A percentile compares a stretch with the other conserved stretches of the same genome.
Evolutionary conservation across 2,888 invertebrate genomes (phyloP).

Genomic region (Subacronicta megacephala): DNA sequence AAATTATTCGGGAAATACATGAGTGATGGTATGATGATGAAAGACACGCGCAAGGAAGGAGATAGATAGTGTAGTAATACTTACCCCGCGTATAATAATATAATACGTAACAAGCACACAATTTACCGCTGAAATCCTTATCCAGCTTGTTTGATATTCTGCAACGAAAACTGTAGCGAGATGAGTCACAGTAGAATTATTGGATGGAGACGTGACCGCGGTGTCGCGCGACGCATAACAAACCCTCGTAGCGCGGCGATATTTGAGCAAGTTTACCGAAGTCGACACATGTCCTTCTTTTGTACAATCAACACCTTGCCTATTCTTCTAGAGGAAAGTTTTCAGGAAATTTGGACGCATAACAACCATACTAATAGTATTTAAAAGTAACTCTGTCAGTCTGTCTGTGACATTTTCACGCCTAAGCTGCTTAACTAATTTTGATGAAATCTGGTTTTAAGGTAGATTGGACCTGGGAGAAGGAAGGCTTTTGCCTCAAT

Average conservation of each 20-base stretch:
- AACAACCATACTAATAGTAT: too few relatives aligned
- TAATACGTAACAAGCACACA: conserved; percentile 14
- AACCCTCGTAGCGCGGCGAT: conserved; percentile 68
- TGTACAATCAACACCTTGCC: conserved; percentile 35
- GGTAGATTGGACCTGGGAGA: too few relatives aligned
- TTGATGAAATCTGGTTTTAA: too few relatives aligned
- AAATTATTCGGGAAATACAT: too few relatives aligned
- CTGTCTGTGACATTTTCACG: too few relatives aligned
- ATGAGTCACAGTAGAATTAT: conserved; percentile 85
- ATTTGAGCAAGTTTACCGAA: conserved; percentile 62
- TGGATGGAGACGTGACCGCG: conserved; percentile 81
- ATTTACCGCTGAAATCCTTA: conserved; percentile 54
- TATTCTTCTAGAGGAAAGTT: conserved; percentile 13
- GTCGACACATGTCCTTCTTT: conserved; percentile 34
- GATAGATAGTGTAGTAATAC: not conserved
- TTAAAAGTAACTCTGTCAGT: too few relatives aligned
- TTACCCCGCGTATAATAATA: conserved; percentile 1
- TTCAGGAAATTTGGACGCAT: conserved; percentile 1
- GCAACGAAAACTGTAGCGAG: conserved; percentile 80
- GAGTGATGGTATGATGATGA: too few relatives aligned
- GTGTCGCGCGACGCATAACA: conserved; percentile 79
- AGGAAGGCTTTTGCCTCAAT: too few relatives aligned
- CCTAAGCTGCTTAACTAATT: too few relatives aligned
- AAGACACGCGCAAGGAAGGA: not conserved
- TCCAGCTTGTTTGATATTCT: conserved; percentile 79